Evolutionary conservation across 1,140 invertebrate genomes (phyloP).

Genomic region (Telenomus remus): DNA sequence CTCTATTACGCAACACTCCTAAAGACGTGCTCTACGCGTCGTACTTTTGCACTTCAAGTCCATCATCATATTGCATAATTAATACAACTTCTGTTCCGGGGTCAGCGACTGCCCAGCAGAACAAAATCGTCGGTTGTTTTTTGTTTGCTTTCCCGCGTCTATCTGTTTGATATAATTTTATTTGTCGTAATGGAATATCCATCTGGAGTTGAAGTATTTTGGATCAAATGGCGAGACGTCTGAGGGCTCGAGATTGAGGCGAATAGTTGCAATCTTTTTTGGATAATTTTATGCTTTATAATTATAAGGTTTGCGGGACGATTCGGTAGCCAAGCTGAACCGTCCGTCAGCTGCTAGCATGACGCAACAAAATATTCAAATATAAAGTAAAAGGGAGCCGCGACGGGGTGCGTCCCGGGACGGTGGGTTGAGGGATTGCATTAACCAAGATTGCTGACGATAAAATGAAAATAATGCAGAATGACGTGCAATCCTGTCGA

Average conservation of each 20-base stretch:
- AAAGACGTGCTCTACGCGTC: conserved; percentile 5
- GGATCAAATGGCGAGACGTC: too few relatives aligned
- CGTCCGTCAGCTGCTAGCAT: conserved; percentile 56
- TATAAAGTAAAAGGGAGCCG: conserved; percentile 58
- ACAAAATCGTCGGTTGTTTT: too few relatives aligned
- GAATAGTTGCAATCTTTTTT: conserved; percentile 25
- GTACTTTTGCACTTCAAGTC: conserved; percentile 11
- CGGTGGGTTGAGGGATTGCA: conserved; percentile 66
- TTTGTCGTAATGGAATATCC: neutral
- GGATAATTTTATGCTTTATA: conserved; percentile 46
- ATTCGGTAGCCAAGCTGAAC: conserved; percentile 53
- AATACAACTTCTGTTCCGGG: conserved; percentile 12
- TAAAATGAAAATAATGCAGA: conserved; percentile 76
- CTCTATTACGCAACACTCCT: conserved; percentile 16
- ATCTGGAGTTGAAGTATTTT: too few relatives aligned
- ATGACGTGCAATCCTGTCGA: conserved; percentile 66
- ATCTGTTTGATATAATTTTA: neutral
- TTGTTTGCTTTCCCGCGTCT: neutral
- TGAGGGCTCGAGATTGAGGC: neutral
- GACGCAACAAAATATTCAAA: conserved; percentile 63
- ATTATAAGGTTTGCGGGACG: conserved; percentile 52
- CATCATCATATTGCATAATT: conserved; percentile 25
- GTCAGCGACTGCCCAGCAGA: neutral
- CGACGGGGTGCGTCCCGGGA: conserved; percentile 48
- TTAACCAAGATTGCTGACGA: conserved; percentile 76